phyloP scores from a whole-genome alignment of 2,797 vertebrate species.

The Peromyscus eremicus region DNA sequence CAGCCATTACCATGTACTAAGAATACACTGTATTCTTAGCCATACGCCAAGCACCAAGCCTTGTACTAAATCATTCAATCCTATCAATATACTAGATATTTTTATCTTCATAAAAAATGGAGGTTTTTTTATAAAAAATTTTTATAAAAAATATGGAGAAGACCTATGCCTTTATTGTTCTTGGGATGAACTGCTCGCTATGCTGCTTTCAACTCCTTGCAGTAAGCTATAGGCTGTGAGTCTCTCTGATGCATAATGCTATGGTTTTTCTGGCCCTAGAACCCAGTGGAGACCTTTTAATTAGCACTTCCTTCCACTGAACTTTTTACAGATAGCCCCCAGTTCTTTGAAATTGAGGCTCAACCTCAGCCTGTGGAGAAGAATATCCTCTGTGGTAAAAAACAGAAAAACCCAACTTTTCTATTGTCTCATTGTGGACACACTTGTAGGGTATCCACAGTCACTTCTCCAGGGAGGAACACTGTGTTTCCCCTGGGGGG shows the following conservation, averaged over 20 bases:
- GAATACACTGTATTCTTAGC: neutral
- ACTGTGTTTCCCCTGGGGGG: neutral
- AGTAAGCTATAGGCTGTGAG: neutral
- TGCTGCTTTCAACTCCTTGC: neutral
- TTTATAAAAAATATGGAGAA: neutral
- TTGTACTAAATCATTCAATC: neutral
- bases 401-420: neutral
- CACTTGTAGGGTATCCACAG: fast-evolving
- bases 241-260: neutral
- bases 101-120: neutral
- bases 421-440: neutral
- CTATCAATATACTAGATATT: neutral
- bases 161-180: too few relatives aligned
- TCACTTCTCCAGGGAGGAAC: neutral
- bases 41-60: neutral
- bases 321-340: conserved; percentile 63
- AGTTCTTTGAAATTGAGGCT: conserved; percentile 69
- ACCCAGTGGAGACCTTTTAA: conserved; percentile 49
- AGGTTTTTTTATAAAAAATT: too few relatives aligned
- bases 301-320: conserved; percentile 68
- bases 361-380: conserved; percentile 46
- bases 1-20: neutral
- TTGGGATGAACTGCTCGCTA: neutral
- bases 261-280: conserved; percentile 49
- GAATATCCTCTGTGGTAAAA: conserved; percentile 39